A percentile compares a stretch with the other conserved stretches of the same genome.
Conservation (phyloP, 2,888 invertebrate species). For the Tetramorium bicarinatum region DNA sequence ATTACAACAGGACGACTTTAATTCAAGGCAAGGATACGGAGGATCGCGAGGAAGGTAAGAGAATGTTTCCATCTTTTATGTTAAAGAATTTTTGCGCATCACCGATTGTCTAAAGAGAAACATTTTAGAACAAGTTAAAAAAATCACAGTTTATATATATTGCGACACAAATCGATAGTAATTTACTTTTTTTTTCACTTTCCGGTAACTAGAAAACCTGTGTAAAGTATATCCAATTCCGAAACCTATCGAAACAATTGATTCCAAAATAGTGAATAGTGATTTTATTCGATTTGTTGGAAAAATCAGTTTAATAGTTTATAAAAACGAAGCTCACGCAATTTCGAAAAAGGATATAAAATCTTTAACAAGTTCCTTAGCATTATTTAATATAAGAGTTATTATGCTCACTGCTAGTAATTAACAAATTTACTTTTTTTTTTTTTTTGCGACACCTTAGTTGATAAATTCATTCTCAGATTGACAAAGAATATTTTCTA, state of each 20-base stretch:
- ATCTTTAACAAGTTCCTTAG: neutral
- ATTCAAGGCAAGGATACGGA: slow-evolving; percentile 85
- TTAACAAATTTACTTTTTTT: neutral
- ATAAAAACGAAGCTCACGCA: neutral
- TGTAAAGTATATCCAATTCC: neutral
- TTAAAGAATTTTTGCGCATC: neutral
- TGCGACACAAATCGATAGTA: neutral
- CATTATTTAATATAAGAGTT: neutral
- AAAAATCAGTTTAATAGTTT: neutral
- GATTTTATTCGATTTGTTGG: neutral
- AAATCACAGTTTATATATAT: neutral
- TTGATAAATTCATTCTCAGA: neutral
- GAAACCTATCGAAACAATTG: neutral
- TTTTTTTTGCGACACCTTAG: neutral
- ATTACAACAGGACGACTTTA: slow-evolving; percentile 87
- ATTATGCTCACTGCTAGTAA: neutral
- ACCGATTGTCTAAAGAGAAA: neutral
- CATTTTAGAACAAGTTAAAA: neutral
- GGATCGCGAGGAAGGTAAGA: slow-evolving; percentile 81
- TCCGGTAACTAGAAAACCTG: neutral
- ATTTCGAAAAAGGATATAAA: neutral
- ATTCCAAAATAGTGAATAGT: neutral
- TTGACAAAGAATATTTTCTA: neutral
- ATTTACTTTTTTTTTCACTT: neutral
- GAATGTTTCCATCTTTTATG: neutral